Evolutionary conservation across 2,113 vertebrate genomes (phyloP), one percentile per base, ranked within the genome.

Genomic region (Panurus biarmicus): DNA sequence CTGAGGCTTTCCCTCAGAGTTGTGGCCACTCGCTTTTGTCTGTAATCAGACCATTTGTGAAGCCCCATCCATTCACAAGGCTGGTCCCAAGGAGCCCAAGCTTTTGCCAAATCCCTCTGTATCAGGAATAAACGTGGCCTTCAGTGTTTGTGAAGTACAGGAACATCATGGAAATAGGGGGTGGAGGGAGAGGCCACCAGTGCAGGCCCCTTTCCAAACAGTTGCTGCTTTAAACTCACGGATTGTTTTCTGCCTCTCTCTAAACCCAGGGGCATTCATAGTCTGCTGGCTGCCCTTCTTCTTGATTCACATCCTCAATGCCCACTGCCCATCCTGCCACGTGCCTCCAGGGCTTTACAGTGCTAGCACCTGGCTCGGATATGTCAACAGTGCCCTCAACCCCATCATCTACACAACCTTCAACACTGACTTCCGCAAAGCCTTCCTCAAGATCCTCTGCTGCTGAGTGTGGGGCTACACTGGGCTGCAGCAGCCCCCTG

Each of bases 211-310:
- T 80, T 84, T 66, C 61, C 22, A 72, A 54, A 40, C 1, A 65
- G 22, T 24, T 72, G 23, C 51, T 79, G 47, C 83, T 65, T 24
- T 66, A 10, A 94, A 89, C 36, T 87, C 14, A 80, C 3, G 1
- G 31, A 26, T 40, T 80, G 58, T 69, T 96, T 85, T 90, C 61
- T 96, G 36, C 72, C 74, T 88, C 47, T 87, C 90, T 97, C 78
- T 62, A 72, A 91, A 95, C 87, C 40, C 96, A 99, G 99, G 98
- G 42, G 97, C 99, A 62, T 99, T 99, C 97, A 98, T 99, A 96
- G 97, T 99, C 97, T 99, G 99, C 97, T 99, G 99, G 99, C 97
- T 99, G 94, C 99, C 99, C 33, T 99, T 99, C 97, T 99, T 99
- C 97, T 97, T 99, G 98, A 98, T 98, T 82, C 99, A 99, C 91